Evolutionary conservation across 2,888 invertebrate species (phyloP), one percentile per base, ranked within the genome.

Genomic region (Leuctra nigra): DNA sequence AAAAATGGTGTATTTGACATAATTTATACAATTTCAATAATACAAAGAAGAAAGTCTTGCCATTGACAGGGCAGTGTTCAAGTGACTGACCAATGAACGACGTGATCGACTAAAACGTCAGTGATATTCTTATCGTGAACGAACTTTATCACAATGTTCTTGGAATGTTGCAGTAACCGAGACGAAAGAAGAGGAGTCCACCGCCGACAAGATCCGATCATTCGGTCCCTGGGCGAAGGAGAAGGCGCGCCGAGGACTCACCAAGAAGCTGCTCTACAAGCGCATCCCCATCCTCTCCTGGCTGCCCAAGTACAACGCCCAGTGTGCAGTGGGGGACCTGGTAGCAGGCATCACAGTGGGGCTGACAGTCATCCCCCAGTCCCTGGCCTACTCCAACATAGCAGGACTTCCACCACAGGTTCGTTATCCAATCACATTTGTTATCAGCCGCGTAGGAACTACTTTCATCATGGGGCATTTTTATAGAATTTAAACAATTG

Each of bases 321-420:
- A 81, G 58, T 82, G 86, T 72, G 84, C 90, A 6, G 72, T 91
- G 53, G 90, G 92, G 9, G 95, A 96, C 75, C 70, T 92, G 41
- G 87, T 96, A 61, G 94, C 95, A 3, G 94, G 94, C 55, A 74
- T 95, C 57, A 93, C 94, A 1, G 94, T 95, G 13, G 95, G 93
- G 0, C 79, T 95, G 58, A 95, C 94, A 0, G 92, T 95, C 56
- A 92, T 96, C 65, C 95, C 94, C 13, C 94, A 61, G 55, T 87
- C 88, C 13, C 75, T 90, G 59, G 90, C 90, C 11, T 90, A 90
- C 72, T 80, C 87, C 24, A 86, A 83, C 68, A 85, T 89, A 60
- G 89, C 89, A 48, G 87, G 87, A 18, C 74, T 90, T 60, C 86
- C 88, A 54, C 79, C 86, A 24, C 76, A 83, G 69, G 82, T 82